A percentile compares a stretch with the other conserved stretches of the same genome.
phyloP scores from a whole-genome alignment of 2,888 invertebrate species.

The Melanophora roralis region DNA sequence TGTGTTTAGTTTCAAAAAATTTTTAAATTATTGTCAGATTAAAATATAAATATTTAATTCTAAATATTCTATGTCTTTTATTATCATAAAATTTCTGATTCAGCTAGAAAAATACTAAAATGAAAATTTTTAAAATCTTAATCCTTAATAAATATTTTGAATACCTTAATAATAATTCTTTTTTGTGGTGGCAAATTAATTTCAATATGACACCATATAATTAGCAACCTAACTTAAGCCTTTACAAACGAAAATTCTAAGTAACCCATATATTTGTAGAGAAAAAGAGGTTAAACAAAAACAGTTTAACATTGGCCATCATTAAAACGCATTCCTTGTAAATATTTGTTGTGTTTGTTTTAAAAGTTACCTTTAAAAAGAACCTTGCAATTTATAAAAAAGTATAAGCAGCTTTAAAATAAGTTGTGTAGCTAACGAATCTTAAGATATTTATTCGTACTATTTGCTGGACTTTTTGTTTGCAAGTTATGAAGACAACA shows the following conservation, averaged over 20 bases:
- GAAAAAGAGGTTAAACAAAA: conserved; percentile 15
- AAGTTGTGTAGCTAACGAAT: conserved; percentile 18
- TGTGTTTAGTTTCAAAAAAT: no score
- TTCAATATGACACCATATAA: conserved; percentile 18
- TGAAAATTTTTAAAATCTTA: no score
- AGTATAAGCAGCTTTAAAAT: conserved; percentile 26
- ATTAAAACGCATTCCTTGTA: no score
- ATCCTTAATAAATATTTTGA: background rate
- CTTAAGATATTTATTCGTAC: background rate
- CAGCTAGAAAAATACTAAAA: no score
- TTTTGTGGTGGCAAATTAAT: no score
- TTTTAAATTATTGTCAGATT: no score
- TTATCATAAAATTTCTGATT: no score
- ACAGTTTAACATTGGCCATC: conserved; percentile 39
- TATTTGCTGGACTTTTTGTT: conserved; percentile 52
- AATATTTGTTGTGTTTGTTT: conserved; percentile 21
- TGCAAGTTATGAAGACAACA: background rate
- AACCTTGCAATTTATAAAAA: conserved; percentile 21
- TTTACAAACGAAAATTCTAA: conserved; percentile 10
- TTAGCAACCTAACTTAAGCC: background rate
- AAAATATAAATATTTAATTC: no score
- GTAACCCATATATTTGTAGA: conserved; percentile 18
- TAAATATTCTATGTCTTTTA: no score
- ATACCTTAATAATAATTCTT: no score
- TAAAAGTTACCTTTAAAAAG: background rate